Conservation (phyloP, 2,113 vertebrate species). For the Aegypius monachus region DNA sequence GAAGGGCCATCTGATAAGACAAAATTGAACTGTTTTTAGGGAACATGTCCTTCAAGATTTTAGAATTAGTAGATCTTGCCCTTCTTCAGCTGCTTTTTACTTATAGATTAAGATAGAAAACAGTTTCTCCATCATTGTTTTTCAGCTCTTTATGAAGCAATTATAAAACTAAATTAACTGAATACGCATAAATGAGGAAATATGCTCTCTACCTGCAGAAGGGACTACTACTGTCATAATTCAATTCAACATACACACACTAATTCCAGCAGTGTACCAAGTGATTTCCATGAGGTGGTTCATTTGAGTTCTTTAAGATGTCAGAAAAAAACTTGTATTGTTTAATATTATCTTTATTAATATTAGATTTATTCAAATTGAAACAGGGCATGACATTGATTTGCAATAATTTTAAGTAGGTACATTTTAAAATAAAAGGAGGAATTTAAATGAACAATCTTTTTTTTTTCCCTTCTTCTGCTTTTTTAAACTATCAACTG, state of each 20-base stretch:
- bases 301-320: neutral
- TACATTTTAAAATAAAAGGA: conserved; percentile 20
- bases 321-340: neutral
- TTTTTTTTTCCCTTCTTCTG: neutral
- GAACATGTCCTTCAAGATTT: neutral
- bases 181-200: neutral
- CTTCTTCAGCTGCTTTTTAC: neutral
- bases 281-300: neutral
- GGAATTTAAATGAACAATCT: conserved; percentile 2
- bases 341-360: conserved; percentile 38
- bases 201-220: neutral
- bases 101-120: neutral
- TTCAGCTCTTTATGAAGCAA: conserved; percentile 14
- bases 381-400: conserved; percentile 42
- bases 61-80: neutral
- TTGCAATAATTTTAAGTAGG: conserved; percentile 14
- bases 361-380: conserved; percentile 44
- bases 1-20: neutral
- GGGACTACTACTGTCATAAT: neutral
- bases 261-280: neutral
- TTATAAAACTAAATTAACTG: neutral
- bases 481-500: neutral
- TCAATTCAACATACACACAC: neutral
- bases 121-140: neutral
- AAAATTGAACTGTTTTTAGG: neutral